Base-by-base conservation (phyloP, 2,113 vertebrate species). In the Megaleporinus macrocephalus region DNA sequence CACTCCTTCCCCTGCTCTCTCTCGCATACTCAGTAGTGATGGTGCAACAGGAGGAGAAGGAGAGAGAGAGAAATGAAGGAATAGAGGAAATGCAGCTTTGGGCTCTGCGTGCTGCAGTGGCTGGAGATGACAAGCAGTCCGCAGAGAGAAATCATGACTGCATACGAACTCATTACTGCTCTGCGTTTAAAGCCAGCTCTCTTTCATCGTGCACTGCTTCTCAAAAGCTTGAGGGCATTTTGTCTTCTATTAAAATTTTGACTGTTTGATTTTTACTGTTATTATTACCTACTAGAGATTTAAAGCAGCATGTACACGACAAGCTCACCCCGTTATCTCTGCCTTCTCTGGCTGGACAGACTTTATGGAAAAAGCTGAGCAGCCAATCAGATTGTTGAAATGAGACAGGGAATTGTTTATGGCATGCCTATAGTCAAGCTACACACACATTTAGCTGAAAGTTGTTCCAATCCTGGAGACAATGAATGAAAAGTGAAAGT, bases 31-130 rank as follows among this genome's bases (percentile, higher is more conserved):
- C 80, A 47, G 57, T 33, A n/a, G 71, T 44, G 26, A 53, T 44
- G 51, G 73, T 74, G 71, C 81, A 80, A 76, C 26, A 36, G 81
- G 81, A 62, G 36, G 62, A 12, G n/a, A 36, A 26, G 20, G n/a
- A 51, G 63, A 53, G 69, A 57, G 44, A 47, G 69, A 47, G 57
- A 61, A 14, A 20, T 66, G 77, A 49, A n/a, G 33, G 68, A 49
- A 59, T 71, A 75, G 80, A 80, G 83, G 49, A 80, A 83, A 72
- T 76, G 36, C 49, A 41, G 69, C 16, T 26, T 3, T 33, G 26
- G 5, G 44, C 27, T 24, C 66, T 75, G 29, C 15, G 27, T 36
- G 68, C 72, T 66, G 84, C 84, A 80, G 75, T 62, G 61, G 71
- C 22, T 29, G 18, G 47, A 24, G 44, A 47, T 73, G 57, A 81